phyloP scores from a whole-genome alignment of 2,888 invertebrate species.

The Cantharis rufa region DNA sequence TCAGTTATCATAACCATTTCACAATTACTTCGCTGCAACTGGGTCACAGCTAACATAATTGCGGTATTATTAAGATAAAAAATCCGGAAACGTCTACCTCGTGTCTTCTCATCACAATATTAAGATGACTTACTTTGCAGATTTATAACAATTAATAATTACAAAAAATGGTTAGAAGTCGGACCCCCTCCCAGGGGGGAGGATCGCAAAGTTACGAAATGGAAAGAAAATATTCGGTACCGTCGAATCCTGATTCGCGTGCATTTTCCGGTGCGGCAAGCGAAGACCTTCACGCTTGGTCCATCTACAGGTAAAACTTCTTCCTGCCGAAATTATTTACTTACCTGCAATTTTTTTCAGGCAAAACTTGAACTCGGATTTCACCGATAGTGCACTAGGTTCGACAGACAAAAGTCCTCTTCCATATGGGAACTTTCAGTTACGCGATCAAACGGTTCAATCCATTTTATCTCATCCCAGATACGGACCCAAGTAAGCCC shows the following conservation, averaged over 20 bases:
- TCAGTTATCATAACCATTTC: background rate
- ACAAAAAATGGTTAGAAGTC: constrained; percentile 43
- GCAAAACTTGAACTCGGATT: constrained; percentile 93
- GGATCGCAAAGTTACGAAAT: constrained; percentile 66
- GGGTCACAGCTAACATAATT: constrained; percentile 1
- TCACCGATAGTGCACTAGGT: constrained; percentile 91
- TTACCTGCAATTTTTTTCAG: constrained; percentile 57
- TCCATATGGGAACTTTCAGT: constrained; percentile 92
- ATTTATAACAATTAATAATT: background rate
- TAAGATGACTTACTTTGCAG: constrained; percentile 11
- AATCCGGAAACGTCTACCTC: background rate
- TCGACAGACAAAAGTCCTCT: constrained; percentile 91
- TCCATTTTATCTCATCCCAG: constrained; percentile 87
- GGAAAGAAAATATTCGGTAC: constrained; percentile 87
- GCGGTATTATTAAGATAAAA: background rate
- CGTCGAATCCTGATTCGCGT: constrained; percentile 75
- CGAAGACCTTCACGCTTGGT: constrained; percentile 95
- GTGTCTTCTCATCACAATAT: background rate
- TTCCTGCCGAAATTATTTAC: background rate
- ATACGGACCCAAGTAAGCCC: constrained; percentile 83
- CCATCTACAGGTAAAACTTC: constrained; percentile 78
- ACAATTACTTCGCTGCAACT: background rate
- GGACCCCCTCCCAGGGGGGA: constrained; percentile 49
- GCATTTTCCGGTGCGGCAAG: constrained; percentile 80
- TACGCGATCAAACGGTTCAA: constrained; percentile 90